Evolutionary conservation across 1,140 invertebrate genomes (phyloP).

Genomic region (Drosophila micromelanica): DNA sequence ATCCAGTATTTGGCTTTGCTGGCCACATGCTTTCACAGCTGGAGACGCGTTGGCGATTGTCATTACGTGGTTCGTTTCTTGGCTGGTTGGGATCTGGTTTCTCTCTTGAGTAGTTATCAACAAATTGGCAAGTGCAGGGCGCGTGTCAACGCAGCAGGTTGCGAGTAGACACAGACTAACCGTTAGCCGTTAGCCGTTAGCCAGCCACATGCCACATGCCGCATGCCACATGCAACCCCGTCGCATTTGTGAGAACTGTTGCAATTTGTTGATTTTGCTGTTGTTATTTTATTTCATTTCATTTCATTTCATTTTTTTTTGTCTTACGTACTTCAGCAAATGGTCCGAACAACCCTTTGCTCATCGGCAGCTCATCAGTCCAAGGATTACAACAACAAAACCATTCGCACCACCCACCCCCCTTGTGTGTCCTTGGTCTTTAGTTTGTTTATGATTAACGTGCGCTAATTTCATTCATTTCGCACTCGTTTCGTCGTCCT

Average conservation of each 20-base stretch:
- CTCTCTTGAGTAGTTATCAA: constrained; percentile 65
- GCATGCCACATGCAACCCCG: neutral
- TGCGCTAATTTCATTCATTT: constrained; percentile 81
- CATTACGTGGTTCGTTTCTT: constrained; percentile 22
- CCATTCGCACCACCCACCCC: neutral
- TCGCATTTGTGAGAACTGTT: constrained; percentile 68
- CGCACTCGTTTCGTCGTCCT: constrained; percentile 40
- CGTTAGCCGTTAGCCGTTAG: constrained; percentile 13
- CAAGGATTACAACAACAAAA: constrained; percentile 5
- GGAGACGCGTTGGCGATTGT: constrained; percentile 29
- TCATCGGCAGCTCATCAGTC: constrained; percentile 9
- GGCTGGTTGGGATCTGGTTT: constrained; percentile 37
- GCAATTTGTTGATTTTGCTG: constrained; percentile 70
- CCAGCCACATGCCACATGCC: neutral
- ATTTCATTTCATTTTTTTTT: too few relatives aligned
- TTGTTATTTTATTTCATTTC: constrained; percentile 2
- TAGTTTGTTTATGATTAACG: constrained; percentile 80
- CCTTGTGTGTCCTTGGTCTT: constrained; percentile 10
- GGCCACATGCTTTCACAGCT: constrained; percentile 36
- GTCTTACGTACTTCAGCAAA: constrained; percentile 12
- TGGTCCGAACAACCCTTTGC: constrained; percentile 48
- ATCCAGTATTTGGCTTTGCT: constrained; percentile 30
- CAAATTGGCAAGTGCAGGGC: constrained; percentile 77
- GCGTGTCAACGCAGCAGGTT: constrained; percentile 72
- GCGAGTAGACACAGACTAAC: constrained; percentile 4